Conservation (phyloP, 2,797 vertebrate genomes). For the Cyclura pinguis region DNA sequence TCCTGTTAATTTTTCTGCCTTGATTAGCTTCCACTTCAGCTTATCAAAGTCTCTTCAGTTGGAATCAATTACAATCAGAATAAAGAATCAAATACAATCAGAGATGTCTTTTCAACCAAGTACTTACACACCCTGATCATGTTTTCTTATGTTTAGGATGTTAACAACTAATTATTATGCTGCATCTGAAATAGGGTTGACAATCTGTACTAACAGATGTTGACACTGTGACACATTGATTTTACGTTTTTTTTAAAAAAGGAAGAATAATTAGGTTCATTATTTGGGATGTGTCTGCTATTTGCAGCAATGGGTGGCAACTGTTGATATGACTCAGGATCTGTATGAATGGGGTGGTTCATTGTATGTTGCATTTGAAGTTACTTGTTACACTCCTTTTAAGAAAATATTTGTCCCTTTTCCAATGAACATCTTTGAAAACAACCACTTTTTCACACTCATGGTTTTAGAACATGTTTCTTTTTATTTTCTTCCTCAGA, state of each 20-base stretch:
- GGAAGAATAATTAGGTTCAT: constrained; percentile 42
- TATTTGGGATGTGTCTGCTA: constrained; percentile 56
- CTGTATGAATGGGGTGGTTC: constrained; percentile 42
- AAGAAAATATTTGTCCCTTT: constrained; percentile 73
- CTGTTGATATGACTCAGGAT: constrained; percentile 61
- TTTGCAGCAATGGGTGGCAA: constrained; percentile 58
- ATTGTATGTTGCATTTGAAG: constrained; percentile 62
- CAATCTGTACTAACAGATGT: background rate
- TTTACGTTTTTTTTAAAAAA: constrained; percentile 10
- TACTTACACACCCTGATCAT: background rate
- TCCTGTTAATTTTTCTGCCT: background rate
- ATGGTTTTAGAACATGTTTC: constrained; percentile 69
- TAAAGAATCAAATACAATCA: constrained; percentile 14
- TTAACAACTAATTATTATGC: background rate
- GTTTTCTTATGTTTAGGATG: background rate
- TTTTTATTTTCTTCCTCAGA: constrained; percentile 61
- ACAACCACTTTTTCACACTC: constrained; percentile 64
- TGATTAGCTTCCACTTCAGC: background rate
- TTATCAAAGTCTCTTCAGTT: background rate
- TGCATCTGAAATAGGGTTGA: background rate
- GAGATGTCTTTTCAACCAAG: background rate
- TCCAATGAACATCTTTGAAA: constrained; percentile 63
- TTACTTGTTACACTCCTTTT: constrained; percentile 64
- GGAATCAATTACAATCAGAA: background rate
- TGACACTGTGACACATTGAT: background rate